These are phyloP conservation scores for Phyto melanocephala DNA, from an alignment of 2,888 invertebrate genomes.

Conservation along the genomic window DNA sequence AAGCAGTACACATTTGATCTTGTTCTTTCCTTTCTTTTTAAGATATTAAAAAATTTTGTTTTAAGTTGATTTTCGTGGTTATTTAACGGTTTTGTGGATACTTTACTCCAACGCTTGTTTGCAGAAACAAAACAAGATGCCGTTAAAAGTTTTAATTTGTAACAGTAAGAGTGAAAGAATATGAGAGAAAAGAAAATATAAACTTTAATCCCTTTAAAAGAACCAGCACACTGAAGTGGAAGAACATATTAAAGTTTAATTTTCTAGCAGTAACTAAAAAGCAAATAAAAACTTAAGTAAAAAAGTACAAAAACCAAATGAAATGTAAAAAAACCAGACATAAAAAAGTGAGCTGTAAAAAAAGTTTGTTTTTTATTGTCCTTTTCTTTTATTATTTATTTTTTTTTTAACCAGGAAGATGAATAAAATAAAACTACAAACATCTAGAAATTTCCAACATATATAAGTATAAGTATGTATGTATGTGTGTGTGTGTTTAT, in stretches of 20 bases:
- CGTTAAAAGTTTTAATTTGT: background rate
- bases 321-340: background rate
- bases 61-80: background rate
- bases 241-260: conserved; percentile 8
- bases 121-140: background rate
- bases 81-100: background rate
- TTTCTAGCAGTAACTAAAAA: background rate
- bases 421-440: background rate
- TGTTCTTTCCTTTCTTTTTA: no score
- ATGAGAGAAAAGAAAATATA: background rate
- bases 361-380: background rate
- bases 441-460: background rate
- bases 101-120: background rate
- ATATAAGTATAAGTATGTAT: no score
- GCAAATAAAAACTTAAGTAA: background rate
- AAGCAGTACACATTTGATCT: no score
- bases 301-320: background rate
- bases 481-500: no score
- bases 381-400: background rate
- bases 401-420: background rate
- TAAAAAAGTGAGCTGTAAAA: background rate
- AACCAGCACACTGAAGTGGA: background rate
- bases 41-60: background rate
- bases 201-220: background rate
- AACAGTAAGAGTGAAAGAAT: background rate